Base-by-base conservation (phyloP, 2,113 vertebrate species). In the Miniopterus natalensis region DNA sequence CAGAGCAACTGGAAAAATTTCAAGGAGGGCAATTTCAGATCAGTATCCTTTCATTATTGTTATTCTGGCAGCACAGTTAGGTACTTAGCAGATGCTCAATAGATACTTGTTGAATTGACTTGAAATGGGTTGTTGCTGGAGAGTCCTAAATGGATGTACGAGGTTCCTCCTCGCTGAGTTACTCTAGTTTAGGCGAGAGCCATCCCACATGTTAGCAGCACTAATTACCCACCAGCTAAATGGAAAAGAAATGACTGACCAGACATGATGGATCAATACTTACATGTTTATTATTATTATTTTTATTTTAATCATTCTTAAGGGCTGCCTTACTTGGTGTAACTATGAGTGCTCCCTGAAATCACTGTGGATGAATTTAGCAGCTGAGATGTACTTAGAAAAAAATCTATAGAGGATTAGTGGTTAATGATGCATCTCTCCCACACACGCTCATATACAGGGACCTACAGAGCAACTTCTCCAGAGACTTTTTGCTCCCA, bases 231-330 rank as follows among this genome's bases (percentile, higher is more conserved):
- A 73, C 77, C 80, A 6, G 15, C 66, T 78, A 94, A 96, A 88
- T 59, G 78, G 95, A 57, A 96, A 95, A 88, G 61, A 65, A 61
- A 84, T 5, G 25, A 95, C 31, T 92, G 88, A 84, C 84, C 93
- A 91, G 63, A 68, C n/a, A 17, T 1, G 17, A 65, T 5, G 2
- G 36, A 96, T 96, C 94, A 74, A 94, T 94, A 90, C 42, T 17
- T 88, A 87, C 61, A 63, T 25, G 63, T 77, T 77, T 88, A 88
- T 93, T 55, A 70, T 71, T 77, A 84, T 47, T 92, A 51, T 74
- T 96, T 88, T 86, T 65, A 89, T 95, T 95, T 96, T 85, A 96
- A 83, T 91, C 78, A 78, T 79, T 94, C 78, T 95, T 78, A 86
- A 96, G 74, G 66, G 61, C 40, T 95, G n/a, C 25, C 27, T 88